Percentiles rank a stretch among this genome's conserved stretches.
phyloP scores from a whole-genome alignment of 2,113 vertebrate species.

The Silurus meridionalis region DNA sequence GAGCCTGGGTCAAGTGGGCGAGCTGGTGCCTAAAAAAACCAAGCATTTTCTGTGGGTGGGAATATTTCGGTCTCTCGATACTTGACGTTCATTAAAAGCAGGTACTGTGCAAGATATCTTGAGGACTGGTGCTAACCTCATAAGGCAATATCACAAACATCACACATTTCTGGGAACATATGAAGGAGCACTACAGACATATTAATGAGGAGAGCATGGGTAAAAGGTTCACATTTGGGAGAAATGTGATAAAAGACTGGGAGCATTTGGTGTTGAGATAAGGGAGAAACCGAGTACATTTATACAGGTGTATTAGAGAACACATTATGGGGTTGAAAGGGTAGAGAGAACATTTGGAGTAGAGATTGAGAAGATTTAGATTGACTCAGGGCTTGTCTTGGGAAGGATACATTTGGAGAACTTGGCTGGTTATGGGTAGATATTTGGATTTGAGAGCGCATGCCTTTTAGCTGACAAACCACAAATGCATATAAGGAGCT shows the following conservation, averaged over 20 bases:
- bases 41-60: constrained; percentile 8
- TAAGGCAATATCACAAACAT: not conserved
- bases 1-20: constrained; percentile 11
- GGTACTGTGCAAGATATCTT: not conserved
- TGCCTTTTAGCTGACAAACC: not conserved
- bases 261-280: not conserved
- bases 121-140: not conserved
- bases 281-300: not conserved
- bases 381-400: not conserved
- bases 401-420: not conserved
- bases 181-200: not conserved
- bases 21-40: not conserved
- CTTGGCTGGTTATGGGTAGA: not conserved
- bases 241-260: not conserved
- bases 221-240: not conserved
- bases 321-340: not conserved
- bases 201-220: not conserved
- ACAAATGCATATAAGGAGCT: not conserved
- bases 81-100: not conserved
- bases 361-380: not conserved
- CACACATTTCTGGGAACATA: not conserved
- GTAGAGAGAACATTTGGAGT: not conserved
- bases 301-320: not conserved
- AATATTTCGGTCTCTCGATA: not conserved
- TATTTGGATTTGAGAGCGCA: not conserved